phyloP scores from a whole-genome alignment of 2,797 vertebrate species.

The Cyclura pinguis region DNA sequence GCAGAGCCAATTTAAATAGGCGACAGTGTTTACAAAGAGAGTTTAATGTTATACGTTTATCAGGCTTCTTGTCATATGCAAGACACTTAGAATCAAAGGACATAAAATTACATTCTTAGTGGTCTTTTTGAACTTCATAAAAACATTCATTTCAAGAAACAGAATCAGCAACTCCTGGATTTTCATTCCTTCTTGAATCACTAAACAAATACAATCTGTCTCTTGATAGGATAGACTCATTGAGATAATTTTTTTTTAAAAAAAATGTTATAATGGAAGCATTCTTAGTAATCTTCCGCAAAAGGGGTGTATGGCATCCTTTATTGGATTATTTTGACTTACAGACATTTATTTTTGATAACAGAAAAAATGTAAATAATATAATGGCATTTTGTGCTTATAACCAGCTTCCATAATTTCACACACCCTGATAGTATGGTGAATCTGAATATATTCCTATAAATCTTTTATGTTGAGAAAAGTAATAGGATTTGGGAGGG shows the following conservation, averaged over 20 bases:
- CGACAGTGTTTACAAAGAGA: background rate
- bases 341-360: background rate
- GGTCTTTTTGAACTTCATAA: background rate
- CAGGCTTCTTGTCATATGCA: background rate
- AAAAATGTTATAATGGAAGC: background rate
- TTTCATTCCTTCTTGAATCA: background rate
- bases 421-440: background rate
- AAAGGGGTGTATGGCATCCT: background rate
- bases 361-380: background rate
- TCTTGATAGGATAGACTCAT: background rate
- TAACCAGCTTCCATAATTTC: background rate
- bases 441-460: background rate
- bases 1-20: background rate
- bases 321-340: slow-evolving; percentile 11
- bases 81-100: slow-evolving; percentile 1
- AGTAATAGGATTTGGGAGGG: background rate
- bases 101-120: background rate
- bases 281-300: background rate
- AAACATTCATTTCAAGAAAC: slow-evolving; percentile 3
- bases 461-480: background rate
- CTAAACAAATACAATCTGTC: slow-evolving; percentile 16
- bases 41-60: background rate
- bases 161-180: background rate
- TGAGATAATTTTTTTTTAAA: background rate
- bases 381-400: background rate